A percentile compares a stretch with the other conserved stretches of the same genome.
These are phyloP conservation scores for Sebastolobus alascanus DNA, from an alignment of 2,797 vertebrate species.

Conservation along the genomic window DNA sequence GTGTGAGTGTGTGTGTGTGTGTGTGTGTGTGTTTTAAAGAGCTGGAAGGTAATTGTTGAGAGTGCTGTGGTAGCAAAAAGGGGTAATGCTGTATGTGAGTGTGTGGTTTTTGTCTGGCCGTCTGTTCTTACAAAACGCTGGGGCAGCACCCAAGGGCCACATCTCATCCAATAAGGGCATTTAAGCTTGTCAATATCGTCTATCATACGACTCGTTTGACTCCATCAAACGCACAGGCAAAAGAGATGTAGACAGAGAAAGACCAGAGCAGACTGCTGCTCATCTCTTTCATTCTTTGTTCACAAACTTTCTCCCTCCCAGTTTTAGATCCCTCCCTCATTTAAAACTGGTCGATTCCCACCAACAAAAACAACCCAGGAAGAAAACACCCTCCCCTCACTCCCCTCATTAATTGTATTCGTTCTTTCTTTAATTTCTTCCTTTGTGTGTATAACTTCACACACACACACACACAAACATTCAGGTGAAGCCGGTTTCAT, in stretches of 20 bases:
- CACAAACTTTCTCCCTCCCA: neutral
- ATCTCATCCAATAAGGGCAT: constrained; percentile 64
- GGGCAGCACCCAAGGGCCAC: constrained; percentile 66
- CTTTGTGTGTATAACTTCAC: neutral
- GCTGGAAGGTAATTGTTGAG: constrained; percentile 67
- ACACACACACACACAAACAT: constrained; percentile 22
- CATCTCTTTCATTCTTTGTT: neutral
- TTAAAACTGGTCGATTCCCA: constrained; percentile 14
- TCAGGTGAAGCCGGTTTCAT: constrained; percentile 31
- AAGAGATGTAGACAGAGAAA: constrained; percentile 29
- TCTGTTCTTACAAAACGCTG: constrained; percentile 60
- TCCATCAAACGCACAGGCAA: constrained; percentile 40
- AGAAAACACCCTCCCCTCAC: neutral
- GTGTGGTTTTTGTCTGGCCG: constrained; percentile 63
- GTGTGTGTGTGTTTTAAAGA: constrained; percentile 55
- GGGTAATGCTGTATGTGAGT: constrained; percentile 57
- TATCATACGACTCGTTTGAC: constrained; percentile 61
- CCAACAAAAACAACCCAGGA: constrained; percentile 13
- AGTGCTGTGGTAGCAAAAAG: constrained; percentile 71
- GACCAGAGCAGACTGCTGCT: neutral
- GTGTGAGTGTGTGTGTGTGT: constrained; percentile 25
- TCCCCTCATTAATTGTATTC: constrained; percentile 15
- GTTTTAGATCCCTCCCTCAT: constrained; percentile 8
- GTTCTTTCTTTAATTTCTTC: constrained; percentile 1
- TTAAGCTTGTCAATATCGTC: constrained; percentile 72